Evolutionary conservation across 2,113 vertebrate genomes (phyloP).

Genomic region (Paratilapia polleni): DNA sequence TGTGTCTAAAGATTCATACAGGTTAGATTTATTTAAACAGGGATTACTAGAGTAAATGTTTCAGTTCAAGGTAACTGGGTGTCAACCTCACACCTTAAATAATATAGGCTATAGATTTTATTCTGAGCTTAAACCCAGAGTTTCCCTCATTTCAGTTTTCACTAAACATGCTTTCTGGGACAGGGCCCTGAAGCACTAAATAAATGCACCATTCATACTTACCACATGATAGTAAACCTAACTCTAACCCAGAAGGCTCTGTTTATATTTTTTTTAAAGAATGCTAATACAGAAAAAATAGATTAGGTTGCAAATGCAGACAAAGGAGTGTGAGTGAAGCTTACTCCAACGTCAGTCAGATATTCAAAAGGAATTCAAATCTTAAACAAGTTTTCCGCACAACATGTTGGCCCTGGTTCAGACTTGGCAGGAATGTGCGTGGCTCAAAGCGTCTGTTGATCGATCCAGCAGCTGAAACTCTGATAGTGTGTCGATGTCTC

Average conservation of each 20-base stretch:
- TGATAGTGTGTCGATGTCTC: background rate
- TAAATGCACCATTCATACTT: background rate
- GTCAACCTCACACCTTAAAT: no score
- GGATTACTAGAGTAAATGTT: background rate
- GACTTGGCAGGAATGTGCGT: background rate
- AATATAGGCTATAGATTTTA: no score
- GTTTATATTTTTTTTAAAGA: background rate
- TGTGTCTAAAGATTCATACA: background rate
- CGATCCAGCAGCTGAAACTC: slow-evolving; percentile 3
- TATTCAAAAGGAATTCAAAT: slow-evolving; percentile 4
- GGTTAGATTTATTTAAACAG: background rate
- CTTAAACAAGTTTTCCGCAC: background rate
- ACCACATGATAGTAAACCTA: background rate
- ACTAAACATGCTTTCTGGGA: background rate
- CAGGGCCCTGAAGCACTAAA: background rate
- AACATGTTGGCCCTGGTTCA: background rate
- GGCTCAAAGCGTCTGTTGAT: background rate
- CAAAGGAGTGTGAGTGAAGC: background rate
- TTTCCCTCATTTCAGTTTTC: background rate
- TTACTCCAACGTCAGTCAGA: background rate
- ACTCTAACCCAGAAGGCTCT: background rate
- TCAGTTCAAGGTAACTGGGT: background rate
- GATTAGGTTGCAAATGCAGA: background rate
- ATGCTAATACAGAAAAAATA: background rate
- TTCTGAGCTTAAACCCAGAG: no score